Percentiles rank a stretch among this genome's conserved stretches.
Evolutionary conservation across 1,140 invertebrate genomes (phyloP).

Genomic region (Periplaneta americana): DNA sequence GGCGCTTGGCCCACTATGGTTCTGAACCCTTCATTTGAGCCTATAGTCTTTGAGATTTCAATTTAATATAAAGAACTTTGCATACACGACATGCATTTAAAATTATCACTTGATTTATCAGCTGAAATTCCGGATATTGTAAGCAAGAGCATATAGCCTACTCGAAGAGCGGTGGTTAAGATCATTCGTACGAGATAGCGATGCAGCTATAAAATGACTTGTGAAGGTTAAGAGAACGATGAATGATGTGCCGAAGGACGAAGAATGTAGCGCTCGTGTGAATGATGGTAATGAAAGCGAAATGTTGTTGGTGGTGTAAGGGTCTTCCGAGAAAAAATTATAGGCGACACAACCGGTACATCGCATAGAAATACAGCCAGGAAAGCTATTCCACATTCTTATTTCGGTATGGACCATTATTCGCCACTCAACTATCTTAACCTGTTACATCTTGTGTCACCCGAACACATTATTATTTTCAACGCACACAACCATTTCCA

Average conservation of each 20-base stretch:
- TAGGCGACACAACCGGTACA: no score
- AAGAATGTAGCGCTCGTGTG: not conserved
- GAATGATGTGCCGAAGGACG: not conserved
- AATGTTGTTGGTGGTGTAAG: not conserved
- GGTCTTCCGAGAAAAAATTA: not conserved
- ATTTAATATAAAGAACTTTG: no score
- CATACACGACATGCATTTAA: no score
- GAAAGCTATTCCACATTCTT: not conserved
- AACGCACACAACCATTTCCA: not conserved
- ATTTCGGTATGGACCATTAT: not conserved
- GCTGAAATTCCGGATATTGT: no score
- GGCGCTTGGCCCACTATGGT: no score
- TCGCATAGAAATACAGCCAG: not conserved
- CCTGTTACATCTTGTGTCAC: not conserved
- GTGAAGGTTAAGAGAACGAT: not conserved
- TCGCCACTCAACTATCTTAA: not conserved
- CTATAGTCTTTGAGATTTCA: no score
- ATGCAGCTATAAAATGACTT: no score
- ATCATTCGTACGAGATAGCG: no score
- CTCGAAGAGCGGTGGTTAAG: no score
- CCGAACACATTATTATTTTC: not conserved
- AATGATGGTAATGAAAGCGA: not conserved
- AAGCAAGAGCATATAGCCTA: no score
- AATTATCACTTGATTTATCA: no score
- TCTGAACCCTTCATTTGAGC: no score